Base-by-base conservation (phyloP, 2,888 invertebrate genomes). In the Hydraecia micacea region DNA sequence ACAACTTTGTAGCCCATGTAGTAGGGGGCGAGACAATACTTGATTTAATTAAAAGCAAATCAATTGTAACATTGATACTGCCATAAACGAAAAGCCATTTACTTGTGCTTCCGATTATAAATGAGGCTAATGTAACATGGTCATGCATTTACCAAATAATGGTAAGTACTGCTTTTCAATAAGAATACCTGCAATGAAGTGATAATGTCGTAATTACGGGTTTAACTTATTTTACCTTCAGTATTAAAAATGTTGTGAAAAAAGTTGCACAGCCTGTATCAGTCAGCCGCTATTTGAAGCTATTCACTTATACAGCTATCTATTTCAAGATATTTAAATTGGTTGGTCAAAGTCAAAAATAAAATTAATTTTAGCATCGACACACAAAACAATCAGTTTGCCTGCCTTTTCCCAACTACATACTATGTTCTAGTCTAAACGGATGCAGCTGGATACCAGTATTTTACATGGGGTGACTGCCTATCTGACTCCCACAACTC, bases 91-190 rank as follows among this genome's bases (percentile, higher is more conserved):
- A 11, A 66, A 58, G 25, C 42, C 28, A 15, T 46, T 52, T 49
- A 65, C 46, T 11, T 21, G 28, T 49, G 36, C 28, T 65, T 49
- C 58, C 21, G 62, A 58, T 71, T 67, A 32, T 2, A 58, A 73
- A 71, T 11, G 62, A 79, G 84, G 84, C 21, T 58, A 70, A 79
- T 73, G 39, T 60, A 36, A 68, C 18, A 18, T 49, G 49, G 63
- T 62, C 67, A 46, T 58, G 25, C 1, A 21, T 62, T 39, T 60
- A 13, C 52, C 36, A 62, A 73, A 46, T 15, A 67, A 62, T 62
- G 36, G 25, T 62, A 21, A 36, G 21, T 36, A 21, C 32, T n/a
- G 58, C 46, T 46, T 68, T 68, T 49, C 9, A 63, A 62, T 69
- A 60, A 42, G 25, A 28, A 36, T 52, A 36, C 21, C 21, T 58